phyloP scores from a whole-genome alignment of 2,797 vertebrate species.

The Acrossocheilus wenchowensis region DNA sequence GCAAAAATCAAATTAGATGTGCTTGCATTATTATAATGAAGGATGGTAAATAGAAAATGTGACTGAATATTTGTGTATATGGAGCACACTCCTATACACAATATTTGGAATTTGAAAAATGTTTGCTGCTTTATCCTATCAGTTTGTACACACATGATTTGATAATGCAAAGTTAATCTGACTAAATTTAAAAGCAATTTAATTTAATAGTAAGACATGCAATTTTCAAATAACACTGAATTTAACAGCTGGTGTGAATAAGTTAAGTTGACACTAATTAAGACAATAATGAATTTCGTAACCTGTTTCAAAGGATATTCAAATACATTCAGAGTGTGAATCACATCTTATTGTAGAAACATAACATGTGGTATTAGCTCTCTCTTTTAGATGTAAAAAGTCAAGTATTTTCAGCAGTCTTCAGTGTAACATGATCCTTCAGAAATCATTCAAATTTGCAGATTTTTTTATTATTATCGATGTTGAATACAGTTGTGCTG shows the following conservation, averaged over 20 bases:
- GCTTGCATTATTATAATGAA: not conserved
- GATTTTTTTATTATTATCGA: not conserved
- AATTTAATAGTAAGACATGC: not conserved
- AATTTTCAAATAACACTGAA: not conserved
- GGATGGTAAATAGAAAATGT: not conserved
- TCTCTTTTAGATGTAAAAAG: not conserved
- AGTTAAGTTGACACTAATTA: not conserved
- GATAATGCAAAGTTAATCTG: not conserved
- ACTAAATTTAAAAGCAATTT: not conserved
- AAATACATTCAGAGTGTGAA: not conserved
- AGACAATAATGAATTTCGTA: not conserved
- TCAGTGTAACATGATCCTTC: not conserved
- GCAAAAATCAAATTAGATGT: not conserved
- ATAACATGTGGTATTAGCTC: too few species aligned
- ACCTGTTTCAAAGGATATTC: not conserved
- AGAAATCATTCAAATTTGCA: not conserved
- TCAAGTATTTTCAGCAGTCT: not conserved
- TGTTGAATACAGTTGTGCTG: not conserved
- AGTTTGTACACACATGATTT: not conserved
- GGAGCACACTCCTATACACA: not conserved
- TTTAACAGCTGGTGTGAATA: not conserved
- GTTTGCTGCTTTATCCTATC: not conserved
- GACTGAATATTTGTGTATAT: too few species aligned
- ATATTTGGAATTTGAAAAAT: not conserved
- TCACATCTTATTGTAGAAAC: not conserved